Evolutionary conservation across 2,113 vertebrate species (phyloP), one percentile per base, ranked within the genome.

Genomic region (Festucalex cinctus): DNA sequence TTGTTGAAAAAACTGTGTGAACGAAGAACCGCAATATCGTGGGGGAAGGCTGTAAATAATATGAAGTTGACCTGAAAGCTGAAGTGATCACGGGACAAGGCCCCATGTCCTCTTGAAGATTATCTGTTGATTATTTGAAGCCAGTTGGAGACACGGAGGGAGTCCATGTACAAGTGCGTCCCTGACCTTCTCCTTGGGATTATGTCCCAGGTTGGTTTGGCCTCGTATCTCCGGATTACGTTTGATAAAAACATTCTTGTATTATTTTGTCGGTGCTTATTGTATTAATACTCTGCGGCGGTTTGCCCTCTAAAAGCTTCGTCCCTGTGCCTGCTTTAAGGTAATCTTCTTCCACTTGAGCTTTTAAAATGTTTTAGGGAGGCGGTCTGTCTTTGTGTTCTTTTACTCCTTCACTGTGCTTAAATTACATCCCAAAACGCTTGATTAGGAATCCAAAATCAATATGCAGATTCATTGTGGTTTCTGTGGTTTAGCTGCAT

Each of bases 231-330:
- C 67, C 65, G 88, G 90, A 92, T 92, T 92, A 92, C 58, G 89
- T 88, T 89, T 48, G 86, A 90, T 89, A 87, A 88, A 89, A 92
- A 92, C 88, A 90, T 90, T 90, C 87, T 89, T 91, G 85, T 88
- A 88, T 91, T 90, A 91, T 92, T 88, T 83, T 83, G 69, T 77
- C 24, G 13, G 78, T 87, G 88, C 87, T 90, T 89, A 88, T 87
- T 90, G 88, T 89, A 89, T 91, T 91, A 91, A 89, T 88, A 84
- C 77, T 82, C 78, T 75, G 77, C 60, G 84, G 66, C 79, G 78
- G 86, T 84, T 88, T 5, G 26, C 65, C 74, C 68, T 79, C 82
- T 86, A 88, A 88, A 87, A 81, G 67, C 82, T 82, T 60, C 72
- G 76, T 77, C 85, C 79, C 69, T 20, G 56, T 14, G 74, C 68